A percentile compares a stretch with the other conserved stretches of the same genome.
Conservation (phyloP, 2,113 vertebrate genomes). For the Chamaea fasciata region DNA sequence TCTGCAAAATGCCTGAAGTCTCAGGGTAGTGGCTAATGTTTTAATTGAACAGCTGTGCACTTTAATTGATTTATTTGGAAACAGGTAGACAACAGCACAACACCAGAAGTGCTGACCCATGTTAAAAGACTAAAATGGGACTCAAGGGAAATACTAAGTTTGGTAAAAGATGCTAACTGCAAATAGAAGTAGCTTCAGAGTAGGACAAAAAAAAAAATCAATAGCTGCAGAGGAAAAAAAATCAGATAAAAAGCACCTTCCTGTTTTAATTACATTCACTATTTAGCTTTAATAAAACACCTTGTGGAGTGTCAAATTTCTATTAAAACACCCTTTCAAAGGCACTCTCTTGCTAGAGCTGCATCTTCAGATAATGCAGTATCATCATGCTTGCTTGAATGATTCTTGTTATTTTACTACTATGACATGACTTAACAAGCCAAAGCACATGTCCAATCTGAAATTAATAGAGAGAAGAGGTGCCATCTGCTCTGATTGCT, state of each 20-base stretch:
- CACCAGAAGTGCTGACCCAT: constrained; percentile 68
- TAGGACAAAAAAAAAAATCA: constrained; percentile 24
- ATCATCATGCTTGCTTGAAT: constrained; percentile 36
- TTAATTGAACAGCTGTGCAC: constrained; percentile 65
- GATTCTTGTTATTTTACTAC: constrained; percentile 54
- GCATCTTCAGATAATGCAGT: not conserved
- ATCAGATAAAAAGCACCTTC: constrained; percentile 41
- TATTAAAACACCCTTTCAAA: constrained; percentile 11
- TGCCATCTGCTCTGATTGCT: constrained; percentile 66
- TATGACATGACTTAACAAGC: constrained; percentile 62
- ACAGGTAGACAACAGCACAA: constrained; percentile 16
- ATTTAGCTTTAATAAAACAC: constrained; percentile 52
- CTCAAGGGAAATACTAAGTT: constrained; percentile 59
- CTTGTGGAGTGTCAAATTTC: constrained; percentile 7
- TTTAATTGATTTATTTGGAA: constrained; percentile 71
- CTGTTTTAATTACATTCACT: constrained; percentile 18
- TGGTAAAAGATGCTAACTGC: constrained; percentile 50
- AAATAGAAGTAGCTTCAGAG: not conserved
- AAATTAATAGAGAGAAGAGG: constrained; percentile 70
- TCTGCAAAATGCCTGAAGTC: not conserved
- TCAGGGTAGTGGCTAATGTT: constrained; percentile 10
- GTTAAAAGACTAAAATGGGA: constrained; percentile 67
- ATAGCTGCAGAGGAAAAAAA: constrained; percentile 61
- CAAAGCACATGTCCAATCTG: constrained; percentile 62
- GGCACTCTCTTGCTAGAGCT: not conserved